phyloP scores from a whole-genome alignment of 1,140 invertebrate species.

The Lithobius niger region DNA sequence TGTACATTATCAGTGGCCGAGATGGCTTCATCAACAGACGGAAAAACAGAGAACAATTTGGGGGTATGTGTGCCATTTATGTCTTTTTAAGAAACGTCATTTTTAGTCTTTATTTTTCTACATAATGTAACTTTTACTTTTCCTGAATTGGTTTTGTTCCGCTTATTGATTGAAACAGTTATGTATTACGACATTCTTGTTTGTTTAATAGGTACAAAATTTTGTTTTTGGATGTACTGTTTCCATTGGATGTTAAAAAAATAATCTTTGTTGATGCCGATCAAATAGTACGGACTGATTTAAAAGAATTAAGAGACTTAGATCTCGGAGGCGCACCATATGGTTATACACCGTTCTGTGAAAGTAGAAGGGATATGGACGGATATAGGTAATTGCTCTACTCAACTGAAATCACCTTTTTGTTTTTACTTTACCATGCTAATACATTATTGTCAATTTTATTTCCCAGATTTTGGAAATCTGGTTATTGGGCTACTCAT shows the following conservation, averaged over 20 bases:
- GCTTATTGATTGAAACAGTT: slow-evolving; percentile 9
- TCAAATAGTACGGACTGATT: slow-evolving; percentile 89
- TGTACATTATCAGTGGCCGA: slow-evolving; percentile 99
- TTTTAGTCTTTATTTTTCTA: too few species aligned
- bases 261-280: slow-evolving; percentile 99
- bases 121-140: neutral
- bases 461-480: slow-evolving; percentile 76
- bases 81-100: too few species aligned
- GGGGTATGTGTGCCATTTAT: too few species aligned
- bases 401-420: neutral
- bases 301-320: slow-evolving; percentile 88
- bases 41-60: slow-evolving; percentile 99
- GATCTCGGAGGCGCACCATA: slow-evolving; percentile 97
- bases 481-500: slow-evolving; percentile 97
- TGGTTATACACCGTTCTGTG: slow-evolving; percentile 98
- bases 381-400: slow-evolving; percentile 59
- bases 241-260: slow-evolving; percentile 95
- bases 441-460: slow-evolving; percentile 14
- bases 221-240: slow-evolving; percentile 94
- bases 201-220: slow-evolving; percentile 98
- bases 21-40: slow-evolving; percentile 89
- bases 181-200: too few species aligned
- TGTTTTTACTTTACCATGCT: neutral
- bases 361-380: slow-evolving; percentile 95
- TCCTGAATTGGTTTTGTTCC: slow-evolving; percentile 5